Base-by-base conservation (phyloP, 2,797 vertebrate species). In the Anguilla obscura region DNA sequence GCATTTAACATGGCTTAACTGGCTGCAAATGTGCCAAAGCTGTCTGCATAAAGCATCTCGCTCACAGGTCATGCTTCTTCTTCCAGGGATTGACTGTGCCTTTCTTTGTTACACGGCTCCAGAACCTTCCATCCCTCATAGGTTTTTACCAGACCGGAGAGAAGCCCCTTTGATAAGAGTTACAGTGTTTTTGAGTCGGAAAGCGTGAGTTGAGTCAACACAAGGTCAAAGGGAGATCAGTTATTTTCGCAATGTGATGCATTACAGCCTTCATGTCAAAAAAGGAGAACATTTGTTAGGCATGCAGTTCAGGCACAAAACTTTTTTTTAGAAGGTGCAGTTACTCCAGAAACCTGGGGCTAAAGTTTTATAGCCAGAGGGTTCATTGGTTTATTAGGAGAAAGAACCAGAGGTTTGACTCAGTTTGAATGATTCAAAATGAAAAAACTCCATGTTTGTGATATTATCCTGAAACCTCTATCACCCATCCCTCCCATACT, bases 121-220 rank as follows among this genome's bases (percentile, higher is more conserved):
- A 76, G 36, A 33, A 36, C 1, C 36, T 40, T 7, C 16, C 36
- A 40, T 1, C 30, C 74, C 4, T 21, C 16, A 18, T 36, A 40
- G 74, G 30, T 7, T 66, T 66, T 66, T 24, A 58, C 56, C 66
- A 27, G 66, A 71, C 24, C 66, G 58, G 21, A 60, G 58, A 69
- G 21, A 69, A 74, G 74, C 36, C 3, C 24, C 74, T 79, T 79
- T 79, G 74, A 79, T 79, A 79, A 45, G 16, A 45, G 74, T 76
- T 76, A 36, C 74, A 16, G 74, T 36, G 74, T 36, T 79, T 14
- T 18, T 79, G 74, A 79, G 74, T 79, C 74, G 18, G 74, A 45
- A 79, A 36, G 74, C 14, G 16, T 5, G 33, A 40, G 74, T 1
- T 14, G 74, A 45, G 69, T 79, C 74, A 21, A 40, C 74, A 79